Percentiles rank a stretch among this genome's conserved stretches.
Evolutionary conservation across 64 coral and sea anemone species (phyloP).

Genomic region (Stylophora pistillata): DNA sequence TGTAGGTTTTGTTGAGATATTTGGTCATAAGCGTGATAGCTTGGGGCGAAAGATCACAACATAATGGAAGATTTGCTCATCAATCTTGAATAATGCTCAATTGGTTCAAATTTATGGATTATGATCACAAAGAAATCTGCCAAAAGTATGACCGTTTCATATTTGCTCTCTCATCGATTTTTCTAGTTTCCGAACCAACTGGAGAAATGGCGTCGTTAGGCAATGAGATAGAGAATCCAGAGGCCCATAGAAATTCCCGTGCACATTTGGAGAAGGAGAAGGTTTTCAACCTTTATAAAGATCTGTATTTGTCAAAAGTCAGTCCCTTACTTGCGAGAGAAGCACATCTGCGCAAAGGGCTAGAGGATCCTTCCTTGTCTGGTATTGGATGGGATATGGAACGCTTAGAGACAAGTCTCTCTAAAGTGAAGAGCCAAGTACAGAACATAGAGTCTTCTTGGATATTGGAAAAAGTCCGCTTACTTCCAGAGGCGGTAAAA

Average conservation of each 20-base stretch:
- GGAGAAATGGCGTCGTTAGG: neutral
- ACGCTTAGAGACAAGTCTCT: neutral
- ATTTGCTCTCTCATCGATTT: neutral
- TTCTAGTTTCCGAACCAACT: neutral
- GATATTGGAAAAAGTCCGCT: neutral
- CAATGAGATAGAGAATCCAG: neutral
- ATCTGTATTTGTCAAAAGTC: slow-evolving; percentile 42
- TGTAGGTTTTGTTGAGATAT: too few relatives aligned
- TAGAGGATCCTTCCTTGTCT: neutral
- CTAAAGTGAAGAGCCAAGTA: neutral
- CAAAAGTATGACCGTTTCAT: too few relatives aligned
- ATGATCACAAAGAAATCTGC: too few relatives aligned
- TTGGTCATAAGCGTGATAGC: too few relatives aligned
- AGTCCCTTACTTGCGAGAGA: slow-evolving; percentile 36
- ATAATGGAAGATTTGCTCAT: too few relatives aligned
- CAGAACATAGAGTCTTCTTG: neutral
- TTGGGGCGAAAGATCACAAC: too few relatives aligned
- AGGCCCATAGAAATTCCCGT: slow-evolving; percentile 6
- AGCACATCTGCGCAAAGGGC: neutral
- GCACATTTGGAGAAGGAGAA: slow-evolving; percentile 25
- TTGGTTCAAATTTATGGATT: too few relatives aligned
- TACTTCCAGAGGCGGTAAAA: neutral
- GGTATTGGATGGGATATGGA: neutral
- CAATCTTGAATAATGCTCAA: too few relatives aligned
- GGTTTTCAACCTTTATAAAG: slow-evolving; percentile 38